A percentile compares a stretch with the other conserved stretches of the same genome.
Conservation (phyloP, 2,888 invertebrate genomes). For the Leucozona laternaria region DNA sequence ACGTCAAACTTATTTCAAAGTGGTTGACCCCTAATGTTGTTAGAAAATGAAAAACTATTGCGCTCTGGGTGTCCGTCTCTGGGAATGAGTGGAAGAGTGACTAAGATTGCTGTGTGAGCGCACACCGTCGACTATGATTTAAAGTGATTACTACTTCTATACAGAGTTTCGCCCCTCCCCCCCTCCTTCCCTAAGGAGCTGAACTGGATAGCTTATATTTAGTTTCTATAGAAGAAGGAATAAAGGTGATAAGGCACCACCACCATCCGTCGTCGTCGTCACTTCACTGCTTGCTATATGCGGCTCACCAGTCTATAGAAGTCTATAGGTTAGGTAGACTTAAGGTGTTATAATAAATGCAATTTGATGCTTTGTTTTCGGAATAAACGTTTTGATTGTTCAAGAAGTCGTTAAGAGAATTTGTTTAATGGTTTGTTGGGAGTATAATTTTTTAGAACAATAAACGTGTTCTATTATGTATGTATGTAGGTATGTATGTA, state of each 20-base stretch:
- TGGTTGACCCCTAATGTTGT: slow-evolving; percentile 67
- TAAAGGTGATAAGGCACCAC: not conserved
- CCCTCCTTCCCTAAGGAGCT: not conserved
- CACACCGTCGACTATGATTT: slow-evolving; percentile 38
- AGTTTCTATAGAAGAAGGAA: not conserved
- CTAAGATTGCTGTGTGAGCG: slow-evolving; percentile 17
- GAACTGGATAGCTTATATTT: not conserved
- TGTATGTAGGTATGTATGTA: no score
- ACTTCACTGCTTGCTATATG: no score
- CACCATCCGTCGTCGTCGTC: not conserved
- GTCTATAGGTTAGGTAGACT: not conserved
- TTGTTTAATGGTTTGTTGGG: slow-evolving; percentile 6
- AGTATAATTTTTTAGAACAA: not conserved
- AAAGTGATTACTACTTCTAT: slow-evolving; percentile 32
- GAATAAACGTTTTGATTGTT: slow-evolving; percentile 27
- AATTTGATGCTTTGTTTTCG: slow-evolving; percentile 34
- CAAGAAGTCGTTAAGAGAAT: slow-evolving; percentile 1
- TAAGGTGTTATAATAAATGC: slow-evolving; percentile 22
- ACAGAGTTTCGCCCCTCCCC: not conserved
- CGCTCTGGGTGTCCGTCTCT: slow-evolving; percentile 31
- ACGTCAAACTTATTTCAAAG: slow-evolving; percentile 67
- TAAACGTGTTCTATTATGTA: not conserved
- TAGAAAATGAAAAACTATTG: slow-evolving; percentile 38
- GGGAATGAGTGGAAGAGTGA: slow-evolving; percentile 19
- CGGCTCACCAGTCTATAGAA: not conserved